Percentiles rank a stretch among this genome's conserved stretches.
Evolutionary conservation across 2,113 vertebrate genomes (phyloP).

Genomic region (Podarcis raffonei): DNA sequence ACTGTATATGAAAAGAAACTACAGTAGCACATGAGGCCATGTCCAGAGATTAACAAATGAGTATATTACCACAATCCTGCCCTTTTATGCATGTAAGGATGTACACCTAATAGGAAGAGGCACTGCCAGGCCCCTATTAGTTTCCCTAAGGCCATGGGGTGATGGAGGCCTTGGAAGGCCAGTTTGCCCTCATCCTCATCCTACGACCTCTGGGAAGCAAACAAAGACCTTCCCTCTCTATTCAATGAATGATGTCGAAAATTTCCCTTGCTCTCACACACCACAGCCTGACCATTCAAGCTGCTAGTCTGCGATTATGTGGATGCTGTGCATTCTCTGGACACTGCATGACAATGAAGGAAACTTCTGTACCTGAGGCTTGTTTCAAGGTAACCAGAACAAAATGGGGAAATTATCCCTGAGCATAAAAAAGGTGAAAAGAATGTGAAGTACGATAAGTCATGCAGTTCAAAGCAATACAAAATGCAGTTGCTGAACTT

Average conservation of each 20-base stretch:
- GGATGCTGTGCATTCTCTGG: neutral
- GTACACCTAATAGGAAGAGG: neutral
- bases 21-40: neutral
- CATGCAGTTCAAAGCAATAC: neutral
- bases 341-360: neutral
- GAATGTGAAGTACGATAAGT: neutral
- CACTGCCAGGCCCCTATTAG: neutral
- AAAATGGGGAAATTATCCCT: neutral
- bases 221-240: neutral
- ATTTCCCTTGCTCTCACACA: neutral
- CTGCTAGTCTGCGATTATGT: neutral
- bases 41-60: neutral
- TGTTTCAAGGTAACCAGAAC: neutral
- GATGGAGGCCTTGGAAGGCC: neutral
- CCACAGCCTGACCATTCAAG: neutral
- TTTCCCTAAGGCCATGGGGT: neutral
- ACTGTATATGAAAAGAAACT: neutral
- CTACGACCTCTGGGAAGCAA: neutral
- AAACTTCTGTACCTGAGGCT: neutral
- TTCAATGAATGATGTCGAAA: neutral
- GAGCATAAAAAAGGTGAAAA: neutral
- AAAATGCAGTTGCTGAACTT: neutral
- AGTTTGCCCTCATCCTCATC: neutral
- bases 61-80: neutral
- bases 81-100: neutral